Conservation (phyloP, 2,113 vertebrate species). For the Pseudopipra pipra region DNA sequence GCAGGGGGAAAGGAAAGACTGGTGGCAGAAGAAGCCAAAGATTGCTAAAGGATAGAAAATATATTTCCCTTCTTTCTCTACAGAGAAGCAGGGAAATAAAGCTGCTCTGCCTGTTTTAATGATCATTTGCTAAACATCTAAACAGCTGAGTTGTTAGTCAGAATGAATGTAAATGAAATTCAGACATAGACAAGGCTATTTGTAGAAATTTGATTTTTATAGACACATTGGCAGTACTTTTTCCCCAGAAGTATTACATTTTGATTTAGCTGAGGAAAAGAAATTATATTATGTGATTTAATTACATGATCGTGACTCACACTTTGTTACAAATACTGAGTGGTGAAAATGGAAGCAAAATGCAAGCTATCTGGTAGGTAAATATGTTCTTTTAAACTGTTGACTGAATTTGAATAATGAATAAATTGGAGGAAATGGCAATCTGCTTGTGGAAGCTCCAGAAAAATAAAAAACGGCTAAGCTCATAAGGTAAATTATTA, state of each 20-base stretch:
- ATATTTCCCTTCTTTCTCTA: neutral
- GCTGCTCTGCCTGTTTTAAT: neutral
- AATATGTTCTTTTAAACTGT: conserved; percentile 40
- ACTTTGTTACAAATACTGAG: neutral
- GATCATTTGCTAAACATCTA: neutral
- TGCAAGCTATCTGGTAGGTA: conserved; percentile 10
- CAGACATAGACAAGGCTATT: neutral
- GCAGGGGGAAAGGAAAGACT: neutral
- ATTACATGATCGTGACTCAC: neutral
- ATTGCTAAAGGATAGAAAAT: neutral
- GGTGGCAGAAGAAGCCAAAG: neutral
- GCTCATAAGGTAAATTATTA: conserved; percentile 52
- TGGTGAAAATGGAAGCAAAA: conserved; percentile 19
- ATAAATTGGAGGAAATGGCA: conserved; percentile 25
- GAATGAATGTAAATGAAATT: conserved; percentile 1
- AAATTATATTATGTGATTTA: neutral
- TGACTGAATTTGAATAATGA: conserved; percentile 44
- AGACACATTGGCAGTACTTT: neutral
- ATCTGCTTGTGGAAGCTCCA: neutral
- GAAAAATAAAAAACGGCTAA: neutral
- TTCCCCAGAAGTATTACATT: neutral
- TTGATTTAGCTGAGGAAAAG: neutral
- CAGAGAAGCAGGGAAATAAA: neutral
- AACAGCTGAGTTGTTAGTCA: neutral
- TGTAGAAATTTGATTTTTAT: neutral